These are phyloP conservation scores for Drosophila meridionalis DNA, from an alignment of 2,888 invertebrate species.

Conservation along the genomic window DNA sequence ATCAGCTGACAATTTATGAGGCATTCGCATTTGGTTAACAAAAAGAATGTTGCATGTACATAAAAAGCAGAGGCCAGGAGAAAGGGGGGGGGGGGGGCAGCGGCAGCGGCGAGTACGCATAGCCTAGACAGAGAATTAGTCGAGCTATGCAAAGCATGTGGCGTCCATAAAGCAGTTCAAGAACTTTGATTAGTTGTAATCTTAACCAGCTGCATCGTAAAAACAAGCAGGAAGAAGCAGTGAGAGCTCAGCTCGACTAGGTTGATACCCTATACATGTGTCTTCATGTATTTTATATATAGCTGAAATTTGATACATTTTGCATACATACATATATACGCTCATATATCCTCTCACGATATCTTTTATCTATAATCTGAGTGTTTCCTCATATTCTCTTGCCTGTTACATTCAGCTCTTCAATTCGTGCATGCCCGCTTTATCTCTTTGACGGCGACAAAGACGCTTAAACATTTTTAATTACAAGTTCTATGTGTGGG, in stretches of 20 bases:
- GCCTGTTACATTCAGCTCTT: not conserved
- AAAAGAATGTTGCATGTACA: slow-evolving; percentile 41
- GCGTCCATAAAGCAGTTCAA: slow-evolving; percentile 39
- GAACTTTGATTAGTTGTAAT: slow-evolving; percentile 72
- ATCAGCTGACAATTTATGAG: slow-evolving; percentile 74
- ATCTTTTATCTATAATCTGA: not conserved
- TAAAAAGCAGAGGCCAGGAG: slow-evolving; percentile 26
- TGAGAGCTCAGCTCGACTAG: not conserved
- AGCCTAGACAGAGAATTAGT: slow-evolving; percentile 53
- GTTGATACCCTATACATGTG: slow-evolving; percentile 1
- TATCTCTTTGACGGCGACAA: not conserved
- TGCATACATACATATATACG: too few species aligned
- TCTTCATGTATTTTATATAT: not conserved
- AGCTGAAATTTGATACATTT: not conserved
- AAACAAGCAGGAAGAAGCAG: slow-evolving; percentile 26
- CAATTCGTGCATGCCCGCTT: not conserved
- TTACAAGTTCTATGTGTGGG: slow-evolving; percentile 33
- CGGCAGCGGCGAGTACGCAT: slow-evolving; percentile 5
- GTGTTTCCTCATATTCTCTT: too few species aligned
- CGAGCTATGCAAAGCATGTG: slow-evolving; percentile 68
- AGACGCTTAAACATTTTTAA: slow-evolving; percentile 26
- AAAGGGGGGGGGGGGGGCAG: not conserved
- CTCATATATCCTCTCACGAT: not conserved
- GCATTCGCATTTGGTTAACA: slow-evolving; percentile 62
- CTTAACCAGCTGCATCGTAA: slow-evolving; percentile 62